Evolutionary conservation across 2,888 invertebrate genomes (phyloP), one percentile per base, ranked within the genome.

Genomic region (Pimpla rufipes): DNA sequence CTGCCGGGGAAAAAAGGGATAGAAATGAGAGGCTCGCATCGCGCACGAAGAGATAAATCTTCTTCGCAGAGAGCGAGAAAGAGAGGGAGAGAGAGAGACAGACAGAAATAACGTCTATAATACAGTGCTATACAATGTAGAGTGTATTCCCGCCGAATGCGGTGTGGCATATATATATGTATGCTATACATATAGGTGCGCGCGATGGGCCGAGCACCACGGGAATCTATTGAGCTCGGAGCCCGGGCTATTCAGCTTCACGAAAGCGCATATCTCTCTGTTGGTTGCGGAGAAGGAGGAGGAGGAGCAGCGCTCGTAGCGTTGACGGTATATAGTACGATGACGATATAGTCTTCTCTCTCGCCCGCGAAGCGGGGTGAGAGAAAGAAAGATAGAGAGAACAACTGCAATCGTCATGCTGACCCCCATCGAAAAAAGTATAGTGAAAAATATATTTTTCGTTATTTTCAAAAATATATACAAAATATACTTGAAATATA

Each of bases 191-290:
- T 8, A 55, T n/a, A 40, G 13, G 55, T 55, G 37, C 18, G 37
- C 50, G 21, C n/a, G 87, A 88, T 88, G 87, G 88, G 87, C 87
- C 84, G 87, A 87, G 88, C 88, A 88, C 88, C 84, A 64, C 87
- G 87, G 87, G 88, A 84, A 86, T 85, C 88, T 87, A 89, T 88
- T 88, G 88, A 88, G 86, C 70, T 77, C 66, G 83, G 81, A 78
- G 86, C 85, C 77, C 74, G 86, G 79, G 87, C 90, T 91, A 92
- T 92, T 92, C 91, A 92, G 87, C 90, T 91, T 89, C 90, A 91
- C 90, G 89, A 90, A 90, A 91, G 91, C 91, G 90, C 91, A 88
- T 90, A 90, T 87, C 83, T 73, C 67, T 76, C 18, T 42, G 21
- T 42, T 40, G 37, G n/a, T 3, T 35, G 16, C 35, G 16, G 11